Evolutionary conservation across 2,113 vertebrate species (phyloP).

Genomic region (Eira barbara): DNA sequence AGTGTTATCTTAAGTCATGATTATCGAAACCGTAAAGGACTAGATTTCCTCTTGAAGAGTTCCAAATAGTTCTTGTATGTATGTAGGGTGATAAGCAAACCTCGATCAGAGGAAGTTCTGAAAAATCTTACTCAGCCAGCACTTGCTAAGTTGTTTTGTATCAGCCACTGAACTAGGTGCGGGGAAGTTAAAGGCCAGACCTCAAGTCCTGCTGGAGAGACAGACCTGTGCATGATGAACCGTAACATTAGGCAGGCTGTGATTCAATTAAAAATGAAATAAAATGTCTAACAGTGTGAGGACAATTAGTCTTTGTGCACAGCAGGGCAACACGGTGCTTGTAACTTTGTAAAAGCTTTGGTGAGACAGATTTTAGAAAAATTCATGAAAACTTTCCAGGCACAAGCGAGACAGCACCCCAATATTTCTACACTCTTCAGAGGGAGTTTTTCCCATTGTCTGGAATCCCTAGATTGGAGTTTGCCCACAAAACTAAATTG

Average conservation of each 20-base stretch:
- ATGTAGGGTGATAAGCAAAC: background rate
- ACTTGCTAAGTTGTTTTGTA: background rate
- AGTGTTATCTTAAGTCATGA: background rate
- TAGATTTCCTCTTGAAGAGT: constrained; percentile 19
- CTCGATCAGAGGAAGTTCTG: constrained; percentile 16
- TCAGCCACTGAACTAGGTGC: background rate
- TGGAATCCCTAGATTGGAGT: background rate
- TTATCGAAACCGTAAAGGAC: constrained; percentile 17
- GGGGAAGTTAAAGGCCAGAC: background rate
- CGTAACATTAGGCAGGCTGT: background rate
- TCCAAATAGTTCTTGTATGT: background rate
- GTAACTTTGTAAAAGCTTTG: background rate
- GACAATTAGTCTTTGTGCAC: background rate
- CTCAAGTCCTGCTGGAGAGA: background rate
- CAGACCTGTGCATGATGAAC: background rate
- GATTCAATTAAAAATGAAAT: background rate
- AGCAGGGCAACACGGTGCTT: background rate
- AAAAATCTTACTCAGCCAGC: background rate
- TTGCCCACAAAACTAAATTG: background rate
- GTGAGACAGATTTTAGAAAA: background rate
- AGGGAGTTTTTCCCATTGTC: background rate
- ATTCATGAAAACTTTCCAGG: background rate
- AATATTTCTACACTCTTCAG: background rate
- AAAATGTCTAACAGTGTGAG: background rate
- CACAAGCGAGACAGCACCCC: background rate